Conservation (phyloP, 2,113 vertebrate species). For the Lepisosteus osseus region DNA sequence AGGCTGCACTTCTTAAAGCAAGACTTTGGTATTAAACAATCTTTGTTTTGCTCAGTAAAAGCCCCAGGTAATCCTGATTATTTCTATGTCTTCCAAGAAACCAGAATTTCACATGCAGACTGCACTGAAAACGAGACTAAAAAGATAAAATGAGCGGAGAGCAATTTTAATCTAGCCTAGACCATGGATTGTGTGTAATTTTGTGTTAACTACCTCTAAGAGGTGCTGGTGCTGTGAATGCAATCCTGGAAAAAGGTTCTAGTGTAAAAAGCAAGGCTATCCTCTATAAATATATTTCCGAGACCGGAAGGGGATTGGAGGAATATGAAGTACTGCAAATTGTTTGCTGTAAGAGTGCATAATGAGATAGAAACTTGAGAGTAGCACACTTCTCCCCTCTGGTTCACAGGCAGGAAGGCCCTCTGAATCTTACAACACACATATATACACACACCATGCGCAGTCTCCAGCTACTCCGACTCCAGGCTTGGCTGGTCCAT, state of each 20-base stretch:
- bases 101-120: too few species aligned
- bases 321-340: not conserved
- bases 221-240: too few species aligned
- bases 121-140: too few species aligned
- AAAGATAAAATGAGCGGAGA: too few species aligned
- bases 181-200: too few species aligned
- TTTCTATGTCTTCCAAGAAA: too few species aligned
- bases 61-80: too few species aligned
- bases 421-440: constrained; percentile 3
- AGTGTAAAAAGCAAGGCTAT: constrained; percentile 2
- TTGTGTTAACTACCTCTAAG: too few species aligned
- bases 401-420: too few species aligned
- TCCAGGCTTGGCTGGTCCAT: not conserved
- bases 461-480: not conserved
- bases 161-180: too few species aligned
- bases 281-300: constrained; percentile 23
- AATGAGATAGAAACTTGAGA: not conserved
- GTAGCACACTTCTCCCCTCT: not conserved
- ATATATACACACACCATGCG: constrained; percentile 16
- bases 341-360: constrained; percentile 15
- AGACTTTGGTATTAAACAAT: not conserved
- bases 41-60: not conserved
- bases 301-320: not conserved
- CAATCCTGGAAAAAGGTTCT: too few species aligned
- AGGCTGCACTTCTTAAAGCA: not conserved